Base-by-base conservation (phyloP, 2,797 vertebrate genomes). In the Macroramphosus scolopax region DNA sequence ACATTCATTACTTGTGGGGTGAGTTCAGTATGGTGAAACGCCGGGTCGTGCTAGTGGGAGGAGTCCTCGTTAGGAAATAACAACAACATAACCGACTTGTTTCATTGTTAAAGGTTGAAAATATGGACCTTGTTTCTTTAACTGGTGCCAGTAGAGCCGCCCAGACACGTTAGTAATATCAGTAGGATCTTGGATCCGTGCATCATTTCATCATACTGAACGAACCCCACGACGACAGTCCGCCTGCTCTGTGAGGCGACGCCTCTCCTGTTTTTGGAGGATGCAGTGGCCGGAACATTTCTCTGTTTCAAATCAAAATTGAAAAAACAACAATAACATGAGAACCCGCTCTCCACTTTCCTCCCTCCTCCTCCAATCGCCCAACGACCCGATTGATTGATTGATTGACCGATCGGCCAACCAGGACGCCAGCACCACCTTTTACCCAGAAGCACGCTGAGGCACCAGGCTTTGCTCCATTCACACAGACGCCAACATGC, bases 401-500 rank as follows among this genome's bases (percentile, higher is more conserved):
- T 79, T 80, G 83, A 82, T 77, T 66, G 74, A 74, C 80, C 32
- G 72, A 76, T 69, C 69, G 73, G 63, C 78, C 82, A 63, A 78
- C 76, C 88, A 91, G 90, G 89, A 91, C 88, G 88, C 86, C 90
- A 88, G 80, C 87, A 89, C 82, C 89, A 88, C 82, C 87, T 89
- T 81, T 88, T 85, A 65, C 88, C 88, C 86, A 89, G 89, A 88
- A 88, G 87, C 81, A 85, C 89, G 81, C 68, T 88, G 88, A 89
- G 88, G 87, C 89, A 90, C 88, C 89, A 89, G 89, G 88, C 89
- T 72, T 86, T 91, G 88, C 87, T 89, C 80, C 89, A 90, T 70
- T 90, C 84, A 88, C 73, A 89, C 86, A 89, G 88, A 85, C 80
- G 89, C 75, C 86, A 89, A 73, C 77, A 80, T 54, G 72, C 72